These are phyloP conservation scores for Catotricha subobsoleta DNA, from an alignment of 2,888 invertebrate species.

Conservation along the genomic window DNA sequence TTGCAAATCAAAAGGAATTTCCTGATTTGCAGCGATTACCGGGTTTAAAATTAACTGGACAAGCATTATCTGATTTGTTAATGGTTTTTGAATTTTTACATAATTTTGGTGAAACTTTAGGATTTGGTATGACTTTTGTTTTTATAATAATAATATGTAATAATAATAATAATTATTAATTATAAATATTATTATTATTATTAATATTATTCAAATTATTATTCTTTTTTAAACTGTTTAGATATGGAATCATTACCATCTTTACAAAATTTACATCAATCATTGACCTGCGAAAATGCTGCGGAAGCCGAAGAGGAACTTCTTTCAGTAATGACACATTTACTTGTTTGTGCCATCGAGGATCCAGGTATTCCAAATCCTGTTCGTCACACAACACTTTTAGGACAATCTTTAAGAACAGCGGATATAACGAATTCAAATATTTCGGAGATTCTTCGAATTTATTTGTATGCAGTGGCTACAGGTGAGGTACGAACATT, in stretches of 20 bases:
- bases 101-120: constrained; percentile 87
- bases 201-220: not conserved
- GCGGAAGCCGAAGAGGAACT: constrained; percentile 70
- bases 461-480: constrained; percentile 79
- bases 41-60: constrained; percentile 62
- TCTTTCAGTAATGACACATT: constrained; percentile 70
- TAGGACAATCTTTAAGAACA: constrained; percentile 75
- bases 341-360: constrained; percentile 82
- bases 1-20: constrained; percentile 53
- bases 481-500: constrained; percentile 70
- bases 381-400: constrained; percentile 69
- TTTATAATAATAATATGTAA: not conserved
- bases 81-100: constrained; percentile 96
- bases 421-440: constrained; percentile 84
- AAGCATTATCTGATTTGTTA: constrained; percentile 78
- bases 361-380: constrained; percentile 86
- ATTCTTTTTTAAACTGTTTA: constrained; percentile 19
- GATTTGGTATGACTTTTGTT: constrained; percentile 51
- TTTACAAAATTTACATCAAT: constrained; percentile 70
- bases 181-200: not conserved
- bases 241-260: constrained; percentile 78
- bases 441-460: constrained; percentile 76
- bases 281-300: constrained; percentile 55
- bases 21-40: constrained; percentile 60
- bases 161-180: not conserved